Conservation (phyloP, 2,888 invertebrate genomes). For the Orchestes rusci region DNA sequence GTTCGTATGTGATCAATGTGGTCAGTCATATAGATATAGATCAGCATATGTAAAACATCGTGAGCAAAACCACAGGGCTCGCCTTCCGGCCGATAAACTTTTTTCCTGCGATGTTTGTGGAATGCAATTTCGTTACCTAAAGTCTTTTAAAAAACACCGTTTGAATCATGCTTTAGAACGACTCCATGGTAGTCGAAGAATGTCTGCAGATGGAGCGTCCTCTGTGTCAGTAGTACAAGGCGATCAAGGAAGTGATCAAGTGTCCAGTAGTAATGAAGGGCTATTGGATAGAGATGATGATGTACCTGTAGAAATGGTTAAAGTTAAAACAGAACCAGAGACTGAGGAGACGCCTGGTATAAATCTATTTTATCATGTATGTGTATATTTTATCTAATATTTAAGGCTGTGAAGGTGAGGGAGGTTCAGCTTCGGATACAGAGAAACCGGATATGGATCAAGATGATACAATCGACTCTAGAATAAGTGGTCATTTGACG, state of each 20-base stretch:
- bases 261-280: constrained; percentile 43
- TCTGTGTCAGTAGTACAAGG: constrained; percentile 13
- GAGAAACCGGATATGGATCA: constrained; percentile 47
- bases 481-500: constrained; percentile 44
- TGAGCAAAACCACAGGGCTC: constrained; percentile 82
- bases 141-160: constrained; percentile 84
- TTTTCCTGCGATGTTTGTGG: constrained; percentile 89
- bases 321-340: constrained; percentile 21
- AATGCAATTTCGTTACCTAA: constrained; percentile 83
- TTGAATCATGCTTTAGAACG: constrained; percentile 80
- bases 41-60: constrained; percentile 80
- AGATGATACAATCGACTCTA: constrained; percentile 69
- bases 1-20: constrained; percentile 86
- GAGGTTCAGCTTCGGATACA: constrained; percentile 36
- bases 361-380: background rate
- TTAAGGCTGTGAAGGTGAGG: constrained; percentile 27
- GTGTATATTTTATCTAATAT: background rate
- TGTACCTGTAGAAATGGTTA: constrained; percentile 7
- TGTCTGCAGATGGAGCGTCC: constrained; percentile 18
- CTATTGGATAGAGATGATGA: constrained; percentile 41
- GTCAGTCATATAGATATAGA: constrained; percentile 78
- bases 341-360: constrained; percentile 19
- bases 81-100: constrained; percentile 80
- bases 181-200: constrained; percentile 52
- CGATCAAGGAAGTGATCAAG: constrained; percentile 41